Base-by-base conservation (phyloP, 2,113 vertebrate species). In the Eudyptes chrysolophus region DNA sequence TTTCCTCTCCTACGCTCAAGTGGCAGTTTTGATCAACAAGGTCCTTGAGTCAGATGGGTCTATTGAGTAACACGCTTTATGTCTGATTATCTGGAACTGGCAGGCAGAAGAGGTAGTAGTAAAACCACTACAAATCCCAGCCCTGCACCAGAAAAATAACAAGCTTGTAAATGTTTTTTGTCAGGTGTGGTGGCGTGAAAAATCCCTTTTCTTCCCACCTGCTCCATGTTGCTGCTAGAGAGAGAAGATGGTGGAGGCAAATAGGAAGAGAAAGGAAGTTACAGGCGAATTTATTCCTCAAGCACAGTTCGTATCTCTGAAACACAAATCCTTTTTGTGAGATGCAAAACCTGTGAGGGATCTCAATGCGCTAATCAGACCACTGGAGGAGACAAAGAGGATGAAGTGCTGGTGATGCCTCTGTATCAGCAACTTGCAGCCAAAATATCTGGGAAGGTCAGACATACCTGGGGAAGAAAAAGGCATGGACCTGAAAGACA, bases 321-420 rank as follows among this genome's bases (percentile, higher is more conserved):
- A 90, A 81, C 9, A 21, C 11, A 66, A 66, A 68, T 27, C 5
- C 9, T 40, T 91, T 84, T 40, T 38, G 52, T 76, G 36, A 82
- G 48, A 71, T 16, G 11, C 42, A 79, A 76, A 84, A 64, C 24
- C 2, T n/a, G 0, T 0, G 0, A 26, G 27, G 5, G 18, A 26
- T 44, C 32, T 68, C 36, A 62, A 2, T 52, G 49, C 0, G 1
- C 19, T 32, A 22, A 17, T 0, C 16, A 7, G 46, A 48, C 21
- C 16, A 30, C 16, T 75, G 57, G 60, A 54, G n/a, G 29, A 55
- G n/a, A 81, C 7, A 38, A n/a, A 54, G 32, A 57, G 7, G 12
- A 38, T 34, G 42, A 60, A 76, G 5, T 20, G 32, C 25, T 49
- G 69, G 4, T 44, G 46, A 48, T 9, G 4, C 16, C 27, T 83